phyloP scores from a whole-genome alignment of 2,888 invertebrate genomes.

The Eulithis testata region DNA sequence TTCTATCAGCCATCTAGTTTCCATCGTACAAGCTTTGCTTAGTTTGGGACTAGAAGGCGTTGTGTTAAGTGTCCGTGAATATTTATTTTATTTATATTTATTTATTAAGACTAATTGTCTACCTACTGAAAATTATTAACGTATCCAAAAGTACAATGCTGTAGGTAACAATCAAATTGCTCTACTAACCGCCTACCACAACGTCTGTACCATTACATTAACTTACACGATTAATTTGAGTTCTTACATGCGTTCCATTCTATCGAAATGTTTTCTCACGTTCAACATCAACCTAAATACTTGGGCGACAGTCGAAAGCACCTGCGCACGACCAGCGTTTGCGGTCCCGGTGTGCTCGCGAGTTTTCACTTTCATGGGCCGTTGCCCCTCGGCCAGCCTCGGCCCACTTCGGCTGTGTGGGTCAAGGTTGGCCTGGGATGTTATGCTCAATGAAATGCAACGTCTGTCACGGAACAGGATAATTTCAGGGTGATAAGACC shows the following conservation, averaged over 20 bases:
- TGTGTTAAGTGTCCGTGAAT: too few relatives aligned
- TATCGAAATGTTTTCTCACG: conserved; percentile 12
- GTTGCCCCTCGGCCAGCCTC: conserved; percentile 63
- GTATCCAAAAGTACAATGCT: too few relatives aligned
- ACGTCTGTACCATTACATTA: too few relatives aligned
- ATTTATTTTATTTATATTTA: too few relatives aligned
- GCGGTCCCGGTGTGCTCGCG: conserved; percentile 52
- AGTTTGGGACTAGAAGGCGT: too few relatives aligned
- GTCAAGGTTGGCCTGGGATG: conserved; percentile 61
- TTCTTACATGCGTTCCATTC: neutral
- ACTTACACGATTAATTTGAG: too few relatives aligned
- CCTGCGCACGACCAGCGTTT: conserved; percentile 43
- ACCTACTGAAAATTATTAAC: too few relatives aligned
- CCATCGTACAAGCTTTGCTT: too few relatives aligned
- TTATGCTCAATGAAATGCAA: conserved; percentile 32
- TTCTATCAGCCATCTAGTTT: too few relatives aligned
- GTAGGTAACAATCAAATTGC: too few relatives aligned
- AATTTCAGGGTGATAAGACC: conserved; percentile 15
- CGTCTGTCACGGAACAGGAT: conserved; percentile 16
- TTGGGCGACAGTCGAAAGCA: conserved; percentile 51
- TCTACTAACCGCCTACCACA: too few relatives aligned
- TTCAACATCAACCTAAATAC: conserved; percentile 46
- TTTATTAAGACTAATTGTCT: too few relatives aligned
- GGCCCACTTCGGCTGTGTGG: conserved; percentile 58
- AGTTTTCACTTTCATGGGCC: conserved; percentile 73